A percentile compares a stretch with the other conserved stretches of the same genome.
phyloP scores from a whole-genome alignment of 2,888 invertebrate genomes.

The Erynnis tages region DNA sequence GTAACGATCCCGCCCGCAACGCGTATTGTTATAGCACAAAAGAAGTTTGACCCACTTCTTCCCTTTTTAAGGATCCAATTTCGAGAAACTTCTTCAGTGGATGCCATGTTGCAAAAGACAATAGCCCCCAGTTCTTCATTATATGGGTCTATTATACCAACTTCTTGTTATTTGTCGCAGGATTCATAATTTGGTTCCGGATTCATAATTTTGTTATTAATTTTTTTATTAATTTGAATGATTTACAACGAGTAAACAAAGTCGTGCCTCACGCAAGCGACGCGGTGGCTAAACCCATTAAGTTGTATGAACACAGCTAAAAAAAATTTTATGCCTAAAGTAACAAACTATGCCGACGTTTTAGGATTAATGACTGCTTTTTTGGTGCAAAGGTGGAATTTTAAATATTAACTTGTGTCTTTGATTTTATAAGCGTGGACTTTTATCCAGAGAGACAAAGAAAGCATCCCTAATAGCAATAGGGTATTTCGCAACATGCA shows the following conservation, averaged over 20 bases:
- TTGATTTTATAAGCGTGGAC: too few species aligned
- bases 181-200: conserved; percentile 1
- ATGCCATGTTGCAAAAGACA: conserved; percentile 17
- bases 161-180: conserved; percentile 6
- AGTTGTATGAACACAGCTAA: conserved; percentile 45
- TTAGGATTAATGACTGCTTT: not conserved
- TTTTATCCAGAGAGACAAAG: too few species aligned
- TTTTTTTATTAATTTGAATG: conserved; percentile 23
- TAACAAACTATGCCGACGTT: not conserved
- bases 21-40: conserved; percentile 23
- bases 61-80: conserved; percentile 27
- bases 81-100: conserved; percentile 17
- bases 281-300: conserved; percentile 7
- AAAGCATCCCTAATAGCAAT: too few species aligned
- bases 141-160: conserved; percentile 15
- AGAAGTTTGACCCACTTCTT: conserved; percentile 25
- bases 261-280: conserved; percentile 26
- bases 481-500: too few species aligned
- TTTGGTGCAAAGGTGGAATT: too few species aligned
- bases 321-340: conserved; percentile 24
- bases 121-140: conserved; percentile 18
- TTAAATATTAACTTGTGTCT: too few species aligned
- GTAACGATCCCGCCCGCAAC: conserved; percentile 12
- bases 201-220: not conserved
- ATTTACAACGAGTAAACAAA: conserved; percentile 17